A percentile compares a stretch with the other conserved stretches of the same genome.
These are phyloP conservation scores for Blennius ocellaris DNA, from an alignment of 2,113 vertebrate species.

Conservation along the genomic window DNA sequence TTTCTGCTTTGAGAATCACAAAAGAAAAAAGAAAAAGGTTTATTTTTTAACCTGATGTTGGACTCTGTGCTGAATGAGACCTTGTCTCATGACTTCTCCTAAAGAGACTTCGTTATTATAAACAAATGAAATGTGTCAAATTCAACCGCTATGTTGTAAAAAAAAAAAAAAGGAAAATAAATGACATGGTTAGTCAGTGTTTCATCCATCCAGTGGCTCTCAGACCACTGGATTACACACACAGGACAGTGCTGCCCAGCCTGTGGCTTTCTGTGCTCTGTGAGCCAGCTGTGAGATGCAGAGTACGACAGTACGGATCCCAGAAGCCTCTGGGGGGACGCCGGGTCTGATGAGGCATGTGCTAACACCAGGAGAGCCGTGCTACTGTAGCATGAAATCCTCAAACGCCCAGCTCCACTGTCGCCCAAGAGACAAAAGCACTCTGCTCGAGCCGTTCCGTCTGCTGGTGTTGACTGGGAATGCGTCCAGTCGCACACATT, in stretches of 20 bases:
- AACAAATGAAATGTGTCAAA: too few species aligned
- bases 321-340: conserved; percentile 33
- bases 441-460: conserved; percentile 3
- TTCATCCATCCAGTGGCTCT: too few species aligned
- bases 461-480: conserved; percentile 19
- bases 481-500: background rate
- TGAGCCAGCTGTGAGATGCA: conserved; percentile 27
- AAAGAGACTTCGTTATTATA: too few species aligned
- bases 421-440: conserved; percentile 5
- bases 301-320: conserved; percentile 41
- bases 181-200: too few species aligned
- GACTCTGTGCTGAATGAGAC: too few species aligned
- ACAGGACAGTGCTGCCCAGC: background rate
- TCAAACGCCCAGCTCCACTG: conserved; percentile 19
- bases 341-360: conserved; percentile 15
- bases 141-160: too few species aligned
- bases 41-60: too few species aligned
- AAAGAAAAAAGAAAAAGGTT: too few species aligned
- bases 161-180: too few species aligned
- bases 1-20: too few species aligned
- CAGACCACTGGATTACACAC: background rate
- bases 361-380: conserved; percentile 20
- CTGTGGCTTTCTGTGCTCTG: background rate
- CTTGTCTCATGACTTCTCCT: too few species aligned
- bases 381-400: conserved; percentile 30